These are phyloP conservation scores for Tinamus guttatus DNA, from an alignment of 2,113 vertebrate species.

Conservation along the genomic window DNA sequence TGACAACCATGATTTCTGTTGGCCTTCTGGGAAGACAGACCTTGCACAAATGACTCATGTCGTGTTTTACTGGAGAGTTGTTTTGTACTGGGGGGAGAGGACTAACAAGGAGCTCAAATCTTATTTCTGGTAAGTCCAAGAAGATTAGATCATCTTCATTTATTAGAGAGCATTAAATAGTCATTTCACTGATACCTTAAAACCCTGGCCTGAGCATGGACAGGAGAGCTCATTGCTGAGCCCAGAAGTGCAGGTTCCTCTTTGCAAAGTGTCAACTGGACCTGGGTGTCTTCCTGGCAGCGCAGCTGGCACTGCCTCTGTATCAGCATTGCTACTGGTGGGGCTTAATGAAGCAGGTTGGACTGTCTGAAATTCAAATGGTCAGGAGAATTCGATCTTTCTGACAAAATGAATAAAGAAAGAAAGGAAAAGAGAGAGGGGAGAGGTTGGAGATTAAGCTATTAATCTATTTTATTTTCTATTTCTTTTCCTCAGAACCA, in stretches of 20 bases:
- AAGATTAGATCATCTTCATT: neutral
- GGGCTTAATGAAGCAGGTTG: neutral
- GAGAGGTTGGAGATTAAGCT: fast-evolving
- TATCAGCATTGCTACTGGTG: neutral
- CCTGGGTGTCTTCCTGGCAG: neutral
- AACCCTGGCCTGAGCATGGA: neutral
- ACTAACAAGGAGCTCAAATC: neutral
- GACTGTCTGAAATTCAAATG: neutral
- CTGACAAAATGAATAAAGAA: neutral
- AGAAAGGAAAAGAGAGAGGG: neutral
- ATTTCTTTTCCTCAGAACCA: neutral
- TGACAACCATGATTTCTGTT: neutral
- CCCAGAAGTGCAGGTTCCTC: neutral
- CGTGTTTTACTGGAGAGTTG: neutral
- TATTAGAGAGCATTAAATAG: neutral
- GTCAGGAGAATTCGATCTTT: neutral
- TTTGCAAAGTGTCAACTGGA: neutral
- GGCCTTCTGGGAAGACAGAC: neutral
- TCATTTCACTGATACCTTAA: neutral
- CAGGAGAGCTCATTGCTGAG: neutral
- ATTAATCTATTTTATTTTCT: neutral
- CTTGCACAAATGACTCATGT: neutral
- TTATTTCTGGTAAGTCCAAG: neutral
- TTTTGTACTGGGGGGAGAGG: neutral
- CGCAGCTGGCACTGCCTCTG: neutral